phyloP scores from a whole-genome alignment of 1,140 invertebrate species.

The Dendroctonus ponderosae region DNA sequence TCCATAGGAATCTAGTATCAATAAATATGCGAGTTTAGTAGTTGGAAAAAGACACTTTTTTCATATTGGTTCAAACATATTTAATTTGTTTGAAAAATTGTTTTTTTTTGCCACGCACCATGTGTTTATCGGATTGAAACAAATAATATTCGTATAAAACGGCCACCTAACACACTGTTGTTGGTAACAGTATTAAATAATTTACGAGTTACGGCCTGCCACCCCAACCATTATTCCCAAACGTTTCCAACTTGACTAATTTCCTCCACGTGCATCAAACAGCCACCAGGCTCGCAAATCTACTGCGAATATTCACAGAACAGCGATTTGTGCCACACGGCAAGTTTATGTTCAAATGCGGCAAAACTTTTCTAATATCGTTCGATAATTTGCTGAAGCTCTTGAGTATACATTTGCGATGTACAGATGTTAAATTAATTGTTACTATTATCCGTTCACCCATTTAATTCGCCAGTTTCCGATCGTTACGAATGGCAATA shows the following conservation, averaged over 20 bases:
- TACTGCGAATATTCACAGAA: slow-evolving; percentile 34
- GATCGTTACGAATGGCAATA: too few species aligned
- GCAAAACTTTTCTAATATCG: slow-evolving; percentile 33
- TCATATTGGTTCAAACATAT: neutral
- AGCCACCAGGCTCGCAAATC: slow-evolving; percentile 19
- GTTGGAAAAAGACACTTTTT: neutral
- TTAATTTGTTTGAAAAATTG: neutral
- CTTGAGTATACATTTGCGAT: neutral
- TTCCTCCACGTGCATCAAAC: slow-evolving; percentile 32
- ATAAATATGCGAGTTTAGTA: neutral
- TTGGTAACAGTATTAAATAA: slow-evolving; percentile 21
- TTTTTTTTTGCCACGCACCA: too few species aligned
- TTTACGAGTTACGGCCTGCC: slow-evolving; percentile 12
- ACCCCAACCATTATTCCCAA: slow-evolving; percentile 24
- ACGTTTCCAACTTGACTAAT: slow-evolving; percentile 31
- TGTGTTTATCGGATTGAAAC: slow-evolving; percentile 5
- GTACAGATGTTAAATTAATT: too few species aligned
- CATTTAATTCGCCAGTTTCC: too few species aligned
- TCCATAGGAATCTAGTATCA: neutral
- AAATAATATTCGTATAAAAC: neutral
- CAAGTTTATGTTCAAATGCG: slow-evolving; percentile 32
- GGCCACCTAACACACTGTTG: neutral
- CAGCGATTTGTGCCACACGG: slow-evolving; percentile 29
- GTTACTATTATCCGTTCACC: too few species aligned
- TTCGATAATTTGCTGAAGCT: slow-evolving; percentile 24